Base-by-base conservation (phyloP, 2,888 invertebrate genomes). In the Antitype chi region DNA sequence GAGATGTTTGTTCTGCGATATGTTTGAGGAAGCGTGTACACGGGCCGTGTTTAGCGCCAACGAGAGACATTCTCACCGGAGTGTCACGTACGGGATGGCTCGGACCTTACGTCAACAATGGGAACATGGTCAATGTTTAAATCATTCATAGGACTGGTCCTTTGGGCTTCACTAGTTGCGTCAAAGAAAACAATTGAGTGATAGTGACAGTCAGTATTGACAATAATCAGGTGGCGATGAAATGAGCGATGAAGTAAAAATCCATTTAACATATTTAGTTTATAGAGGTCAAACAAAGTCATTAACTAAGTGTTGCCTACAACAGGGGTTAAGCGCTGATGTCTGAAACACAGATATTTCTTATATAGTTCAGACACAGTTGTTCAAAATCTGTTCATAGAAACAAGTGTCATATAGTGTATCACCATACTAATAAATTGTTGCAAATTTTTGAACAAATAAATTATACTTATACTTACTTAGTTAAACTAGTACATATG, bases 1-100 rank as follows among this genome's bases (percentile, higher is more conserved):
- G 86, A 76, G 53, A 25, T 84, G 84, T 84, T 82, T 85, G 86
- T 66, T 73, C 68, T 53, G 28, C 53, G 53, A 62, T 64, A 43
- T 82, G 43, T 85, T 82, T 82, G 69, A 60, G 53, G 70, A 68
- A 60, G 70, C 68, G 70, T 83, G 70, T 69, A 52, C 59, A 11
- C 57, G 57, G 64, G 55, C 52, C 59, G 70, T 81, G 82, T 62
- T 82, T 85, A 85, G 84, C 84, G 84, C 84, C 84, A 85, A 85
- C 55, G 62, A 60, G 72, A 70, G 55, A 55, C 82, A 81, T 84
- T 84, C 84, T 82, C 84, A 82, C 82, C 74, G 23, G 63, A 74
- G 62, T 74, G 84, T 85, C 84, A 84, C 84, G 84, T 84, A 78
- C 84, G 86, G 75, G 77, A 53, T 59, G 43, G 32, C 25, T 38